Conservation (phyloP, 1,140 invertebrate species). For the Danaus melanippus region DNA sequence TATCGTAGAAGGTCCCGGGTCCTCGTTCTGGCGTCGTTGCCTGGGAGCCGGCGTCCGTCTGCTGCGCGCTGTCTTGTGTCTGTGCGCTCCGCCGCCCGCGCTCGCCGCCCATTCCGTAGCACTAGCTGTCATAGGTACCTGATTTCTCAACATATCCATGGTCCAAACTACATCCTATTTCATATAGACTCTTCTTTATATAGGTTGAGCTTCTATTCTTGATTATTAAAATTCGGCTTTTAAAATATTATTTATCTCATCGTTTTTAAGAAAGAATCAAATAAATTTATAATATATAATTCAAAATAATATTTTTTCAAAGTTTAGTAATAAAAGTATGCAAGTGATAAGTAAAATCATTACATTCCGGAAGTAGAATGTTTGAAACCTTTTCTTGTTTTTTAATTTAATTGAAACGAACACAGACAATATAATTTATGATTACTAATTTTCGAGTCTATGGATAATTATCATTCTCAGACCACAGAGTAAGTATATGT, state of each 20-base stretch:
- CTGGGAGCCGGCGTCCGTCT: slow-evolving; percentile 51
- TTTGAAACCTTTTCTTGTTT: no score
- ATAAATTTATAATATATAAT: no score
- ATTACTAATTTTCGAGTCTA: neutral
- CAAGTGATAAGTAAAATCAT: no score
- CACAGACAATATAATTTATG: neutral
- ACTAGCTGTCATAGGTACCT: slow-evolving; percentile 39
- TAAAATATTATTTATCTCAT: no score
- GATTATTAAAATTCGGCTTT: no score
- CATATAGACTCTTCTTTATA: no score
- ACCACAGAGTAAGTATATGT: slow-evolving; percentile 1
- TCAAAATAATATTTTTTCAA: no score
- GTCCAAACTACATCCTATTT: neutral
- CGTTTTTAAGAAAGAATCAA: no score
- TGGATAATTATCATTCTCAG: neutral
- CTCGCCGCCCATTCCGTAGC: slow-evolving; percentile 42
- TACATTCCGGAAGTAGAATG: no score
- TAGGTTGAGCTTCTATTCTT: no score
- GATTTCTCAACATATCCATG: neutral
- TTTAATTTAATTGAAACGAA: no score
- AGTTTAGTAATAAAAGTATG: no score
- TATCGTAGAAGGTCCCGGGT: slow-evolving; percentile 38
- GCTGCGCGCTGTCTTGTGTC: slow-evolving; percentile 60
- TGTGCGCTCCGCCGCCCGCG: slow-evolving; percentile 89
- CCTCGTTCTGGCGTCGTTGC: slow-evolving; percentile 54